phyloP scores from a whole-genome alignment of 1,140 invertebrate species.

The Listronotus oregonensis region DNA sequence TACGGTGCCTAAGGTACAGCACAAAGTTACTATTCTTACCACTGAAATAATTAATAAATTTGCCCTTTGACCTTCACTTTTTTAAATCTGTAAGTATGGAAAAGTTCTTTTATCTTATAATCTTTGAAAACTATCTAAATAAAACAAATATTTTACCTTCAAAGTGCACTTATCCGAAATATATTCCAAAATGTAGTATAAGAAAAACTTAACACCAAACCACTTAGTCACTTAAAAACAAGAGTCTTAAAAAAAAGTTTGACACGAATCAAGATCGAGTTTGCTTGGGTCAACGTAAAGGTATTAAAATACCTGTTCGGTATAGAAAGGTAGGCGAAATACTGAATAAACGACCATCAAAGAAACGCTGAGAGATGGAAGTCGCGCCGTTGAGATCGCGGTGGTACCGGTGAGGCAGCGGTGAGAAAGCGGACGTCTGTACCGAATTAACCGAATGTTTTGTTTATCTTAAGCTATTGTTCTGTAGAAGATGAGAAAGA shows the following conservation, averaged over 20 bases:
- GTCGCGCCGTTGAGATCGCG: constrained; percentile 14
- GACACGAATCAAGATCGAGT: constrained; percentile 17
- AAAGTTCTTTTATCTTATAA: no score
- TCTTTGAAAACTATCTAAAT: no score
- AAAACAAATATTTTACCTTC: no score
- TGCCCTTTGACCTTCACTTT: no score
- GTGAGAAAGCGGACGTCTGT: constrained; percentile 30
- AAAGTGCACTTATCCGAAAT: no score
- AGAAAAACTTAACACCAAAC: no score
- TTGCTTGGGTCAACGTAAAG: constrained; percentile 17
- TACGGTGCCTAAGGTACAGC: no score
- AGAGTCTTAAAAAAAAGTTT: constrained; percentile 10
- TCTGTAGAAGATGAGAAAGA: neutral
- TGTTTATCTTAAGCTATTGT: constrained; percentile 21
- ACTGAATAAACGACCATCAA: constrained; percentile 28
- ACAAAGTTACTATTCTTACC: no score
- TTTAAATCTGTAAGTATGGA: no score
- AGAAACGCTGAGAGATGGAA: constrained; percentile 25
- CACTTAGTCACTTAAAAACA: no score
- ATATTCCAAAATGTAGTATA: no score
- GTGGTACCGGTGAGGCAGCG: constrained; percentile 8
- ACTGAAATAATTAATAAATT: no score
- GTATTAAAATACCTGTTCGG: constrained; percentile 25
- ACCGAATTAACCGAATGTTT: constrained; percentile 18
- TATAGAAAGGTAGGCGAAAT: constrained; percentile 24